Base-by-base conservation (phyloP, 2,888 invertebrate genomes). In the Entomobrya multifasciata region DNA sequence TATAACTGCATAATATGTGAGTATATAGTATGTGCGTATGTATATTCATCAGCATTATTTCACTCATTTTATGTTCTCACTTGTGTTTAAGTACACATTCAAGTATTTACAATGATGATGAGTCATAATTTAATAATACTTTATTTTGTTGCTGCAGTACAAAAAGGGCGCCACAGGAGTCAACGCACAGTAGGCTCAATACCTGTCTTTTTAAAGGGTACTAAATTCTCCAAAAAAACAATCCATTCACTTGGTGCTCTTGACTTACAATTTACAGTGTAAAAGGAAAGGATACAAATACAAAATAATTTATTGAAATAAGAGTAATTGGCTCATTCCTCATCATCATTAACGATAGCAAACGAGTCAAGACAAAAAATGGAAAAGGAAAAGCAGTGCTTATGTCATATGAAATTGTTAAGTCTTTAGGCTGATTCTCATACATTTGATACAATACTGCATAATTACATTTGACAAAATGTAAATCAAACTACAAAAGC, bases 171-270 rank as follows among this genome's bases (percentile, higher is more conserved):
- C 49, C 49, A 72, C 27, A 15, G 72, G 72, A 72, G 72, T 27
- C 36, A 36, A 36, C 36, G 44, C 70, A 36, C 74, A 55, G 74
- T 52, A 74, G 74, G 74, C 30, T 36, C 15, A 36, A 25, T 44
- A 55, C 41, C 55, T 76, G 36, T 76, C 76, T 57, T 41, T 67
- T 67, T 67, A 76, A 52, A 57, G 36, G 15, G 36, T 20, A 55
- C 20, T 57, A 72, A 49, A 27, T 30, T n/a, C 20, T 49, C 13
- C 13, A 10, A 22, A 65, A n/a, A 65, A 27, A 13, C 22, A 60
- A 62, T 17, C 76, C 83, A 83, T 83, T 83, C 83, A 83, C 82
- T 85, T 83, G 20, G 36, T 85, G 85, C 70, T 85, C 85, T 85
- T 85, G 85, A 85, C 78, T 78, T 67, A 55, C 36, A 36, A 36